These are phyloP conservation scores for Dipodomys spectabilis DNA, from an alignment of 2,113 vertebrate species.

Conservation along the genomic window DNA sequence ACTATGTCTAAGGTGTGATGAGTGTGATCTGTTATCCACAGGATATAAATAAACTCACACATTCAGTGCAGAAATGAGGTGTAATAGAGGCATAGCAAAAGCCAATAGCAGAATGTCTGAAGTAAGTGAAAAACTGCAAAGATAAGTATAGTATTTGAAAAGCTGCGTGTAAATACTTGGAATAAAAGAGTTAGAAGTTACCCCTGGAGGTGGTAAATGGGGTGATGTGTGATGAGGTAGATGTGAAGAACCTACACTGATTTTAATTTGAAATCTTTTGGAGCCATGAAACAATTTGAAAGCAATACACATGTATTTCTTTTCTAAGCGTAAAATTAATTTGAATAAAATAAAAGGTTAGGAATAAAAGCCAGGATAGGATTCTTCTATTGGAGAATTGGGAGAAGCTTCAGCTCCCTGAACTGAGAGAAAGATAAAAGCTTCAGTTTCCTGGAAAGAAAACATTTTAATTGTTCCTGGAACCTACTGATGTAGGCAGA, in stretches of 20 bases:
- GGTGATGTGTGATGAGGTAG: too few species aligned
- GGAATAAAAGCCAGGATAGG: slow-evolving; percentile 11
- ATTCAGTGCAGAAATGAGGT: neutral
- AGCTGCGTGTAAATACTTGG: neutral
- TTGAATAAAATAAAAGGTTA: slow-evolving; percentile 63
- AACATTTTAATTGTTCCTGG: slow-evolving; percentile 23
- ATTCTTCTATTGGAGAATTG: slow-evolving; percentile 23
- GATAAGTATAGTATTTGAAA: neutral
- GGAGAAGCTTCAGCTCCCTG: neutral
- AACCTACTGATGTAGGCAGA: slow-evolving; percentile 44
- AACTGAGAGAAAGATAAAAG: slow-evolving; percentile 54
- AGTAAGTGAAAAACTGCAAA: slow-evolving; percentile 9
- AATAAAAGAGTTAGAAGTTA: neutral
- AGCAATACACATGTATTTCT: slow-evolving; percentile 41
- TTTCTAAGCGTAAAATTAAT: slow-evolving; percentile 61
- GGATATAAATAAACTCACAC: neutral
- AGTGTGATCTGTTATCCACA: neutral
- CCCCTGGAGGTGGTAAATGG: neutral
- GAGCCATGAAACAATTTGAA: slow-evolving; percentile 22
- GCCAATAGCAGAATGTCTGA: neutral
- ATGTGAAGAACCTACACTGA: neutral
- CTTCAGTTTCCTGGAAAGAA: slow-evolving; percentile 6
- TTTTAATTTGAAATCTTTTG: slow-evolving; percentile 31
- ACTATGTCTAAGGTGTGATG: neutral
- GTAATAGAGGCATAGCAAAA: neutral